phyloP scores from a whole-genome alignment of 64 coral and sea anemone genomes.

The Exaiptasia diaphana region DNA sequence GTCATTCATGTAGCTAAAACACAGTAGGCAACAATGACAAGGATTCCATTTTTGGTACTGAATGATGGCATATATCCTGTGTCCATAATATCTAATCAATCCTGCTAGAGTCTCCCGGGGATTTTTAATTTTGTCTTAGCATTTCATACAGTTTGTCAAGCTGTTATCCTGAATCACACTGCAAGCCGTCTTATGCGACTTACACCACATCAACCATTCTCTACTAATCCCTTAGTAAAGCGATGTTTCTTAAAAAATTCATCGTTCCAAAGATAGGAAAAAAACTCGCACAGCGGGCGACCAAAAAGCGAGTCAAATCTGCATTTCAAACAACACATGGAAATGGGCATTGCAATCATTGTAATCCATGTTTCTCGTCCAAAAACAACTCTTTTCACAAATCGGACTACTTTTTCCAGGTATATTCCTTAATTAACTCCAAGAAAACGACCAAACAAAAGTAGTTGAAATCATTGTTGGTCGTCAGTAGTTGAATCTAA shows the following conservation, averaged over 20 bases:
- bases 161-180: conserved; percentile 6
- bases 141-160: conserved; percentile 57
- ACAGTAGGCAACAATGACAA: conserved; percentile 42
- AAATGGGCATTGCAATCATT: not conserved
- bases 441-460: not conserved
- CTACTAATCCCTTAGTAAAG: not conserved
- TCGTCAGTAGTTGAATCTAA: too few relatives aligned
- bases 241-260: conserved; percentile 14
- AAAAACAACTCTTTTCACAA: too few relatives aligned
- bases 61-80: conserved; percentile 11
- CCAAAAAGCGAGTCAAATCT: not conserved
- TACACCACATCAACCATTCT: not conserved
- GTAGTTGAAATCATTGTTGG: too few relatives aligned
- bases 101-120: conserved; percentile 38
- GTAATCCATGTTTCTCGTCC: not conserved
- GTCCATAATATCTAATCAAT: conserved; percentile 37
- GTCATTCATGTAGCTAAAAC: not conserved
- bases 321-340: conserved; percentile 6
- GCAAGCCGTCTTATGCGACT: not conserved
- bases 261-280: not conserved
- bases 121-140: conserved; percentile 58
- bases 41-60: conserved; percentile 49
- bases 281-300: conserved; percentile 1
- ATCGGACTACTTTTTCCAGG: not conserved
- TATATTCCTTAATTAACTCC: not conserved